These are phyloP conservation scores for Drosophila albomicans DNA, from an alignment of 1,140 invertebrate genomes.

Conservation along the genomic window DNA sequence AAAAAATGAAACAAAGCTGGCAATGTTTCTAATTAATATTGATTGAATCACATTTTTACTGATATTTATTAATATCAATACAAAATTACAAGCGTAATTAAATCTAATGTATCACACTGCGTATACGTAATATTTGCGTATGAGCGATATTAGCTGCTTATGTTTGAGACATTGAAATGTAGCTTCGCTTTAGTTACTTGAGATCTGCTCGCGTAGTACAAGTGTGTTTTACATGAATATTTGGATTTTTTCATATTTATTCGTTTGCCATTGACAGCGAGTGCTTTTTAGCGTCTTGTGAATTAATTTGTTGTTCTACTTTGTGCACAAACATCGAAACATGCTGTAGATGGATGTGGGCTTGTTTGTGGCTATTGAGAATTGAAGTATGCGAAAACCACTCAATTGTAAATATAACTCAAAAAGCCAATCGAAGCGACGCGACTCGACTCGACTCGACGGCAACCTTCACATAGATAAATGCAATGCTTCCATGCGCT, in stretches of 20 bases:
- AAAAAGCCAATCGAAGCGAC: slow-evolving; percentile 21
- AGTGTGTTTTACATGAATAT: slow-evolving; percentile 2
- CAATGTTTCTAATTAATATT: no score
- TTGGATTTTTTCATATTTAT: neutral
- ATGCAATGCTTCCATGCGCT: slow-evolving; percentile 18
- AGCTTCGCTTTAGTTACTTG: no score
- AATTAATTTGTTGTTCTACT: slow-evolving; percentile 42
- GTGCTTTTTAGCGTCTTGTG: slow-evolving; percentile 43
- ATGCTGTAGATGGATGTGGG: slow-evolving; percentile 11
- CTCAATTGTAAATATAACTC: slow-evolving; percentile 40
- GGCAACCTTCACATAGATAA: slow-evolving; percentile 51
- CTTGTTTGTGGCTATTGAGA: slow-evolving; percentile 12
- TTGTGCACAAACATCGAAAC: slow-evolving; percentile 7
- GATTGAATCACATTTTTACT: no score
- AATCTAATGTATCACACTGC: neutral
- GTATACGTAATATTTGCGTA: neutral
- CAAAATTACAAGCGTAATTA: neutral
- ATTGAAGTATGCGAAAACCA: slow-evolving; percentile 22
- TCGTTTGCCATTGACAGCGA: slow-evolving; percentile 13
- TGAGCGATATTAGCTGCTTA: neutral
- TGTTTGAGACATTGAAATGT: no score
- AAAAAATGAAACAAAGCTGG: no score
- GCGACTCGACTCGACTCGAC: neutral
- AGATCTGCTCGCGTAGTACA: neutral
- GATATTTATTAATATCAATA: no score